Evolutionary conservation across 1,140 invertebrate species (phyloP).

Genomic region (Lysiphlebus fabarum): DNA sequence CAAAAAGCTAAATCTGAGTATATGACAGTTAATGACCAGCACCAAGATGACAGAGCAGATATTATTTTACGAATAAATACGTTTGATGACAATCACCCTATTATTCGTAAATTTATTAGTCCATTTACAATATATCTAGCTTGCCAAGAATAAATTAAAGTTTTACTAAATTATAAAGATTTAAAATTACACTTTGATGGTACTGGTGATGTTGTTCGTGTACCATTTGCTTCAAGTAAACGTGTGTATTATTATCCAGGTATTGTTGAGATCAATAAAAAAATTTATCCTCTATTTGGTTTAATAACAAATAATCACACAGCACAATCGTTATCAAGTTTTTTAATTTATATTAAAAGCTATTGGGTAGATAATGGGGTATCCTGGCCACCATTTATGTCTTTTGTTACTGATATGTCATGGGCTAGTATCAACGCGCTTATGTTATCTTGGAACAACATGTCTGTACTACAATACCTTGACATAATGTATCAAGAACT

Average conservation of each 20-base stretch:
- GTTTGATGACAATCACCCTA: not conserved
- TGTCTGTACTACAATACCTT: conserved; percentile 7
- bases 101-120: conserved; percentile 1
- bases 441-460: conserved; percentile 14
- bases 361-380: conserved; percentile 1
- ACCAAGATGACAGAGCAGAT: conserved; percentile 11
- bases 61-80: conserved; percentile 3
- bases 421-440: conserved; percentile 17
- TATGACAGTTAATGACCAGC: not conserved
- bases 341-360: conserved; percentile 9
- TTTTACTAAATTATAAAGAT: conserved; percentile 6
- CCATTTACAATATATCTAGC: conserved; percentile 18
- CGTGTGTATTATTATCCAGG: conserved; percentile 19
- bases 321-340: conserved; percentile 14
- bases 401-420: conserved; percentile 18
- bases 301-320: conserved; percentile 23
- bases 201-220: conserved; percentile 18
- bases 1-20: conserved; percentile 11
- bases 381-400: conserved; percentile 15
- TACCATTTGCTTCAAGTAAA: conserved; percentile 13
- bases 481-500: not conserved
- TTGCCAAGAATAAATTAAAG: conserved; percentile 1
- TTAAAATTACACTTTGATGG: conserved; percentile 22
- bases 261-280: not conserved
- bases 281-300: conserved; percentile 14